Base-by-base conservation (phyloP, 2,888 invertebrate genomes). In the Drosophila picticornis region DNA sequence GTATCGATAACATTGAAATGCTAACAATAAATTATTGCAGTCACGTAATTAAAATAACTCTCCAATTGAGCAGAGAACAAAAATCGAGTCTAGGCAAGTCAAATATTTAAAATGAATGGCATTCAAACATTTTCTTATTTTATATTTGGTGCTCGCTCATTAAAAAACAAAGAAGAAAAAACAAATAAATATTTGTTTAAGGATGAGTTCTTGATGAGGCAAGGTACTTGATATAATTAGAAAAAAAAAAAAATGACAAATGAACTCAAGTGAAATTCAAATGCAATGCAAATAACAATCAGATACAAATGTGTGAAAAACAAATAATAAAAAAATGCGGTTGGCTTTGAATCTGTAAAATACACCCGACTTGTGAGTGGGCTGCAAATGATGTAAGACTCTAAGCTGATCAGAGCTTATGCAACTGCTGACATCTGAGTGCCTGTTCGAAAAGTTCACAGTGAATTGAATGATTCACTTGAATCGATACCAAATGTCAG, bases 21-120 rank as follows among this genome's bases (percentile, higher is more conserved):
- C 55, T 62, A 71, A 19, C 70, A 66, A 56, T 59, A 38, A 57
- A 52, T 69, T 34, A 70, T 73, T 62, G 56, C 77, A 77, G 71
- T 84, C 84, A 84, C 90, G 90, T 90, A 87, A 84, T 78, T 72
- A 60, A 77, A 72, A 87, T 81, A 70, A 67, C 74, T 89, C 81
- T 74, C 58, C 72, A 83, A 81, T 71, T 72, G 67, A 57, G 56
- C 63, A 67, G 70, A 78, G 68, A 40, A 60, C 46, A 27, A 43
- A 62, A 48, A 48, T 38, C 43, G 40, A 56, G 62, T 68, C 57
- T 50, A 67, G 67, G 29, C 55, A 62, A 72, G 59, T 50, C 61
- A 72, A 62, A 53, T 52, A 64, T 68, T 64, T n/a, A 27, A 52
- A 65, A 58, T 36, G 27, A 65, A 63, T 67, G 81, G 51, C 87